phyloP scores from a whole-genome alignment of 2,113 vertebrate genomes.

The Phalacrocorax pelagicus region DNA sequence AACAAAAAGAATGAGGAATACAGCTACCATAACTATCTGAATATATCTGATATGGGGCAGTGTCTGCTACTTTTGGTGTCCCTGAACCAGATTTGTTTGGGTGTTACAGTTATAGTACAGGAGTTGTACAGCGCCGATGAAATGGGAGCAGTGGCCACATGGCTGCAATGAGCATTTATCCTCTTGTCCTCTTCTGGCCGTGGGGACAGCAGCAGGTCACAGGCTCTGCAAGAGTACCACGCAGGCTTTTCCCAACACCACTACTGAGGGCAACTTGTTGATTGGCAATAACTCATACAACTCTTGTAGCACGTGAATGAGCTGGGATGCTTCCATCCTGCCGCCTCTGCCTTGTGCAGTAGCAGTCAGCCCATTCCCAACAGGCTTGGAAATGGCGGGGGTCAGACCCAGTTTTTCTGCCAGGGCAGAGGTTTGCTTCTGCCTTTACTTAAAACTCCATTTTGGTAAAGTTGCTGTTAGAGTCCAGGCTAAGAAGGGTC shows the following conservation, averaged over 20 bases:
- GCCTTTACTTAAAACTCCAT: background rate
- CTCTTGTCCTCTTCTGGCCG: background rate
- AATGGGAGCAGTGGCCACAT: background rate
- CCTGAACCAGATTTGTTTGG: background rate
- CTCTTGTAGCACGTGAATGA: background rate
- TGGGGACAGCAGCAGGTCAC: background rate
- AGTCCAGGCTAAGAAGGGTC: background rate
- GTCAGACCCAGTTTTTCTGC: background rate
- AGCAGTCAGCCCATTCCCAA: background rate
- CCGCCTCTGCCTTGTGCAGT: background rate
- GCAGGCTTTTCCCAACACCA: background rate
- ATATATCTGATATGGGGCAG: background rate
- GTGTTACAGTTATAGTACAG: background rate
- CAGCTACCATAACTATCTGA: background rate
- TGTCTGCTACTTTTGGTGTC: background rate
- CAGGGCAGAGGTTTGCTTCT: background rate
- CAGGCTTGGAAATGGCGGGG: background rate
- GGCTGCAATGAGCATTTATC: background rate
- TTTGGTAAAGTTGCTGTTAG: background rate
- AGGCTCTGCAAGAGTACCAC: background rate
- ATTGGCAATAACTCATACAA: background rate
- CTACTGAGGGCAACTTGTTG: background rate
- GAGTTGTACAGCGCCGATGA: background rate
- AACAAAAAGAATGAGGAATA: constrained; percentile 4
- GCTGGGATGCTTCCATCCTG: background rate